Evolutionary conservation across 2,888 invertebrate genomes (phyloP).

Genomic region (Cephus pulcher): DNA sequence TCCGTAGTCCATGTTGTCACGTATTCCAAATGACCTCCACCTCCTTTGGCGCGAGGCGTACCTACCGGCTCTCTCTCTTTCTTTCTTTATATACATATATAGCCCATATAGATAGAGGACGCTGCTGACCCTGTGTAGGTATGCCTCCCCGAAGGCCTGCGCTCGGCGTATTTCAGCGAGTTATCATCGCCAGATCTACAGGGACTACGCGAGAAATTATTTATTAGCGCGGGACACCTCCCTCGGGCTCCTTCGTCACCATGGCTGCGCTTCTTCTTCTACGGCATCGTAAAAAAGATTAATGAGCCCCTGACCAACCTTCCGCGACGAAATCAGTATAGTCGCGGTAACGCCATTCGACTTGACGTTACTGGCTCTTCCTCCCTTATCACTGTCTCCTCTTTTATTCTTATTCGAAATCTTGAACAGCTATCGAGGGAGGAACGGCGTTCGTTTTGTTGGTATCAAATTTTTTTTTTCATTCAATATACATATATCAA

Average conservation of each 20-base stretch:
- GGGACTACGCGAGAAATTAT: constrained; percentile 65
- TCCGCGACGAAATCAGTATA: background rate
- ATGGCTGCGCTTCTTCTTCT: constrained; percentile 34
- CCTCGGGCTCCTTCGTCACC: background rate
- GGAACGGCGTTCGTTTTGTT: background rate
- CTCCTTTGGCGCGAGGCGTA: constrained; percentile 24
- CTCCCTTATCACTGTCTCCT: constrained; percentile 16
- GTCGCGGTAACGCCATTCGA: background rate
- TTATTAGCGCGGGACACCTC: constrained; percentile 63
- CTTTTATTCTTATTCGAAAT: constrained; percentile 2
- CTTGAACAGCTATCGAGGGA: background rate
- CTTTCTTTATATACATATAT: background rate
- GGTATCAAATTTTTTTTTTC: background rate
- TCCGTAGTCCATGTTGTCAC: constrained; percentile 38
- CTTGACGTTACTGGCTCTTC: constrained; percentile 19
- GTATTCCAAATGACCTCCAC: constrained; percentile 51
- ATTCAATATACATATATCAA: too few species aligned
- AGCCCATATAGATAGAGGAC: constrained; percentile 4
- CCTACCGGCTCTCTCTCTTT: background rate
- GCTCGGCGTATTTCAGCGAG: constrained; percentile 62
- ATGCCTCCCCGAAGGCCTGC: constrained; percentile 44
- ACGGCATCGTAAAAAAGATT: constrained; percentile 57
- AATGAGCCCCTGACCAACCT: constrained; percentile 42
- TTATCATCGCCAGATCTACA: constrained; percentile 66
- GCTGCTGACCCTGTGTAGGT: constrained; percentile 3